Percentiles rank a stretch among this genome's conserved stretches.
phyloP scores from a whole-genome alignment of 2,888 invertebrate species.

The Choreutis nemorana region DNA sequence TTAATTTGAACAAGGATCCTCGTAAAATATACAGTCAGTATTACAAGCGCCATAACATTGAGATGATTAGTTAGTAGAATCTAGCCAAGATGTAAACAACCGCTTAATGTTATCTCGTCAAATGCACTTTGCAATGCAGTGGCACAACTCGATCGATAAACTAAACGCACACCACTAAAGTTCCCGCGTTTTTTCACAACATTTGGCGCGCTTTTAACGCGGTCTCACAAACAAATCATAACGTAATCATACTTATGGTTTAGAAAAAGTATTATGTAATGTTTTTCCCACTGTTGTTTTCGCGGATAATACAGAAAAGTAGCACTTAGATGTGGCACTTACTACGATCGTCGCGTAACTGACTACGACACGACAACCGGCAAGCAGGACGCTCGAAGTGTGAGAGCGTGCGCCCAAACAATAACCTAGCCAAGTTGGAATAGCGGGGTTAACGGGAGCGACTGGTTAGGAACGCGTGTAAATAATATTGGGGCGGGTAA shows the following conservation, averaged over 20 bases:
- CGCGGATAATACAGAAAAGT: no score
- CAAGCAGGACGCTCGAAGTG: conserved; percentile 36
- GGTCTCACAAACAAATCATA: no score
- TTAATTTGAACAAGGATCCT: no score
- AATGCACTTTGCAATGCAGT: conserved; percentile 39
- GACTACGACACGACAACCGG: conserved; percentile 17
- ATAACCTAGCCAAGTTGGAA: conserved; percentile 51
- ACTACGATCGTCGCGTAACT: conserved; percentile 48
- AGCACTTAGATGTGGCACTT: conserved; percentile 36
- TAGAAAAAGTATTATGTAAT: no score
- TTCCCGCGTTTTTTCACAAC: conserved; percentile 41
- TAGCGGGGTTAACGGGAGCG: conserved; percentile 38
- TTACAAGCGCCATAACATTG: no score
- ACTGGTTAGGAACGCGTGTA: conserved; percentile 24
- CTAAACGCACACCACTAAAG: conserved; percentile 24
- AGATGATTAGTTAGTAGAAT: no score
- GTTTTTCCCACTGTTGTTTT: no score
- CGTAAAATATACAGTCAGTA: no score
- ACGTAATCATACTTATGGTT: no score
- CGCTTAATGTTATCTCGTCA: conserved; percentile 29
- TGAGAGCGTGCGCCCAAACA: conserved; percentile 44
- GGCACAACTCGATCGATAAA: conserved; percentile 42
- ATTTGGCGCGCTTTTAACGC: conserved; percentile 8
- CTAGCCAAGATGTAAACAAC: conserved; percentile 34
- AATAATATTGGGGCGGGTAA: conserved; percentile 34